phyloP scores from a whole-genome alignment of 2,888 invertebrate genomes.

The Troides helena region DNA sequence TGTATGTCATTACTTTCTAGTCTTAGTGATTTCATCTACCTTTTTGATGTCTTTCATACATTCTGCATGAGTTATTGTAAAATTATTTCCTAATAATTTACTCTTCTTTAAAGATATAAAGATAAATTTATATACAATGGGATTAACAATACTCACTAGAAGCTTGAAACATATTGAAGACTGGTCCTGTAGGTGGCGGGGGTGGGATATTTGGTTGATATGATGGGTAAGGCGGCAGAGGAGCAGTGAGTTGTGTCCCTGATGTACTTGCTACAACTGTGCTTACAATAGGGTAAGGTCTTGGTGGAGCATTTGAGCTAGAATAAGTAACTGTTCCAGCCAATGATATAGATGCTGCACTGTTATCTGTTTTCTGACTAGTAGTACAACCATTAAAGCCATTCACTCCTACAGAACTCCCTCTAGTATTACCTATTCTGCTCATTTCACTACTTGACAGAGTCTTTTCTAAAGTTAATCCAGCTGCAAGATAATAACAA shows the following conservation, averaged over 20 bases:
- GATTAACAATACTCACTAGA: constrained; percentile 22
- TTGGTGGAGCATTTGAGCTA: neutral
- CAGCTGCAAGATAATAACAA: constrained; percentile 14
- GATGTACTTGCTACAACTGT: neutral
- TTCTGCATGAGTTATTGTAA: neutral
- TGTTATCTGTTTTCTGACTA: constrained; percentile 21
- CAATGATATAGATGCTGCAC: constrained; percentile 2
- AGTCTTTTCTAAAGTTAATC: constrained; percentile 11
- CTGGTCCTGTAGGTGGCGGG: constrained; percentile 22
- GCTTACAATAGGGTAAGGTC: constrained; percentile 3
- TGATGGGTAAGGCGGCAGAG: constrained; percentile 15
- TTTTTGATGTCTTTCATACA: neutral
- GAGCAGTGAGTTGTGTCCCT: neutral
- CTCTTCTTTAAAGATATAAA: neutral
- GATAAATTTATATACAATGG: neutral
- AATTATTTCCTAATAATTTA: neutral
- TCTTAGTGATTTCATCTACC: too few relatives aligned
- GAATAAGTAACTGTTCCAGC: constrained; percentile 8
- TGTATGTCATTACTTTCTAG: too few relatives aligned
- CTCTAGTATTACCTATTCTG: constrained; percentile 6
- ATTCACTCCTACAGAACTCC: constrained; percentile 9
- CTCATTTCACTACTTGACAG: constrained; percentile 3
- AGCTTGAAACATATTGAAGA: constrained; percentile 7
- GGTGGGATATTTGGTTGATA: constrained; percentile 25
- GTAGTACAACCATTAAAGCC: constrained; percentile 19